Evolutionary conservation across 2,797 vertebrate species (phyloP).

Genomic region (Scarus forsteni): DNA sequence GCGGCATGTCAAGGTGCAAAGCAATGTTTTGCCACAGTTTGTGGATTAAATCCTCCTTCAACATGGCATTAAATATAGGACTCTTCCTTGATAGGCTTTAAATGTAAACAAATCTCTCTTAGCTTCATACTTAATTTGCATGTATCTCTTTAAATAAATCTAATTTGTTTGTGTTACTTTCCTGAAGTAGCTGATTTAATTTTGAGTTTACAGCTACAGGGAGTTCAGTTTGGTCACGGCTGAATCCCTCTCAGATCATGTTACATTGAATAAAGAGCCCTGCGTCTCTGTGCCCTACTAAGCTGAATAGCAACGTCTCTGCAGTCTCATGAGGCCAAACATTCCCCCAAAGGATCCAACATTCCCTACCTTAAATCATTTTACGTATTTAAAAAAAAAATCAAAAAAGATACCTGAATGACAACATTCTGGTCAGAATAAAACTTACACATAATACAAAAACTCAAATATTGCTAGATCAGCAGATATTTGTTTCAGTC

Average conservation of each 20-base stretch:
- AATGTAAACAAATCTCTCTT: not conserved
- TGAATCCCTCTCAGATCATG: constrained; percentile 41
- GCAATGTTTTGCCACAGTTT: too few species aligned
- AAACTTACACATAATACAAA: not conserved
- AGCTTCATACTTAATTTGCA: not conserved
- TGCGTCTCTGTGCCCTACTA: constrained; percentile 14
- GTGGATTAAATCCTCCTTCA: not conserved
- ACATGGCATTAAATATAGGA: not conserved
- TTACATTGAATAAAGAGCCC: constrained; percentile 39
- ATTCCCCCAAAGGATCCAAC: not conserved
- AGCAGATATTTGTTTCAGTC: not conserved
- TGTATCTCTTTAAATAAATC: too few species aligned
- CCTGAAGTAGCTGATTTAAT: constrained; percentile 23
- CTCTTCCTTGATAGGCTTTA: not conserved
- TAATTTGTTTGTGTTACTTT: constrained; percentile 4
- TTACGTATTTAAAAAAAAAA: not conserved
- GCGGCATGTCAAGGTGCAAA: too few species aligned
- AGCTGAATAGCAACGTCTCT: not conserved
- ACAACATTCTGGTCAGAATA: too few species aligned
- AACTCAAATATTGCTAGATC: not conserved
- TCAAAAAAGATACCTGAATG: not conserved
- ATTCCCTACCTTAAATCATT: not conserved
- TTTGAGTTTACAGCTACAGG: constrained; percentile 10
- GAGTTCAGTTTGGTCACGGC: constrained; percentile 6
- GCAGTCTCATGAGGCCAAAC: not conserved